Evolutionary conservation across 2,888 invertebrate genomes (phyloP), one percentile per base, ranked within the genome.

Genomic region (Spilarctia lutea): DNA sequence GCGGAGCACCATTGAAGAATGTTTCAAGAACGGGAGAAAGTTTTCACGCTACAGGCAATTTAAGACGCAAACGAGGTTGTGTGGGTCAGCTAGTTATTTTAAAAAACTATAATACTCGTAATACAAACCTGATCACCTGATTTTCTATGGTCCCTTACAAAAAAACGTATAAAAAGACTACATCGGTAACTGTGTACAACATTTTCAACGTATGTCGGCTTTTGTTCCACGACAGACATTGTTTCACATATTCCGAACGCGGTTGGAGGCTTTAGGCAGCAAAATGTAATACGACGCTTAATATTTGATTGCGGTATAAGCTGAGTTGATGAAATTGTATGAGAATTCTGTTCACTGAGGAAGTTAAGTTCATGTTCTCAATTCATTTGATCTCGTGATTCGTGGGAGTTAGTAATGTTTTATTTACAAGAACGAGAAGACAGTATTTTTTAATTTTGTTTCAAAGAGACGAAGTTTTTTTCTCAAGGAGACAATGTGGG

Each of bases 161-260:
- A 60, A 60, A 73, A 73, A 35, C 7, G 73, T 68, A 6, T 24
- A 24, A 39, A 39, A 27, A 66, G 60, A 35, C 67, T 52, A 16
- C 68, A 63, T 81, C 74, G 60, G 68, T 52, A 71, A 56, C 75
- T 72, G 72, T 74, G 63, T 70, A 56, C 56, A 70, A 76, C 68
- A 69, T 70, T 74, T 52, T 67, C 65, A 63, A 56, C 48, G 72
- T 66, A n/a, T 68, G 66, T 35, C 52, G 30, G 60, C 71, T 74
- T 75, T 81, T 83, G 84, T 73, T 73, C 30, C 10, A 13, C 60
- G 39, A 69, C 52, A 69, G 69, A 52, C 73, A 73, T 73, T 73
- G 73, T 73, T 68, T 68, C 60, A 63, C 52, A 68, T 68, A 73
- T 73, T 65, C 52, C 52, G 69, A 18, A 30, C 45, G 63, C 20